Base-by-base conservation (phyloP, 2,888 invertebrate genomes). In the Marronus borbonicus region DNA sequence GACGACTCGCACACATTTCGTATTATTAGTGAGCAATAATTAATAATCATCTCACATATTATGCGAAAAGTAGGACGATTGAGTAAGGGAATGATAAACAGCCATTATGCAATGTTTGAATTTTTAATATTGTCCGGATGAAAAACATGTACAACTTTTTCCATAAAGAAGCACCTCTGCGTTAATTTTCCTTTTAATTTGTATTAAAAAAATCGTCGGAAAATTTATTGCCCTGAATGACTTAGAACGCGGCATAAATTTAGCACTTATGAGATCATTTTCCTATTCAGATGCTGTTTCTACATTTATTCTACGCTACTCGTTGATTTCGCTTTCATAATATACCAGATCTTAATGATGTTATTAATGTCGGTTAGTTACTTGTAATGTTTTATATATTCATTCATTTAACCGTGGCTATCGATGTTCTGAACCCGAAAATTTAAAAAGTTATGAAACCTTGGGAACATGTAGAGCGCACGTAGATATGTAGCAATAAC, bases 1-100 rank as follows among this genome's bases (percentile, higher is more conserved):
- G 72, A 60, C 72, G 60, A 44, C 44, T n/a, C 60, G 12, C 12
- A 55, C 60, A 60, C 20, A 58, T 60, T 74, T 74, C 39, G 60
- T 74, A 60, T 74, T 74, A 74, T 60, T 74, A 74, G 44, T 17
- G 60, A 60, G 31, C 60, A 10, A 74, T 74, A 74, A 74, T 74
- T 74, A 74, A 74, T 74, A 74, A 74, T 60, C 72, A 74, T 74
- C 72, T 74, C 72, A 74, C 72, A 74, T 60, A 74, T 62, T 74
- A 39, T 24, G 28, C 60, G 44, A 74, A 60, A 70, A 60, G 60
- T 74, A 60, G 72, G 72, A 74, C 72, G 60, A 60, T 74, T 74
- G 60, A 44, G 72, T 60, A 74, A 74, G n/a, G 44, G 70, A 70
- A 58, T 55, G 70, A 74, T 74, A 74, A 74, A 60, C 14, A 20